A percentile compares a stretch with the other conserved stretches of the same genome.
Evolutionary conservation across 2,797 vertebrate species (phyloP).

Genomic region (Allobates femoralis): DNA sequence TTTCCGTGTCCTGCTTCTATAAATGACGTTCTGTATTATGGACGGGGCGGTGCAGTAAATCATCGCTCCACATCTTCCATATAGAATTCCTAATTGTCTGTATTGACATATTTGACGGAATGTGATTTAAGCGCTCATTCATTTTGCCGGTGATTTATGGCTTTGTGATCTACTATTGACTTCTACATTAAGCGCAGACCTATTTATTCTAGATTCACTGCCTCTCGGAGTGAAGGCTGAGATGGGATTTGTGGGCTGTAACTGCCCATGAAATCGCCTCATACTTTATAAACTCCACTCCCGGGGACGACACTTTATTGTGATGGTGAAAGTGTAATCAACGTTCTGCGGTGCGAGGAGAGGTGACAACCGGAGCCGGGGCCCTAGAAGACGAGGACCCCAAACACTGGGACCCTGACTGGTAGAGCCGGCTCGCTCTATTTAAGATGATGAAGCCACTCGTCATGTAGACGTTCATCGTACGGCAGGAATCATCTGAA

Average conservation of each 20-base stretch:
- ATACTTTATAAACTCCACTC: constrained; percentile 24
- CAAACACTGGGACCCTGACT: neutral
- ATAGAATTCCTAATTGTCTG: constrained; percentile 43
- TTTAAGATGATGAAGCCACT: too few relatives aligned
- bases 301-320: neutral
- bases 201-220: constrained; percentile 54
- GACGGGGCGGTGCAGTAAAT: neutral
- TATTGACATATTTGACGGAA: constrained; percentile 47
- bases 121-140: constrained; percentile 43
- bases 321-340: neutral
- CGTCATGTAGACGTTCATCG: too few relatives aligned
- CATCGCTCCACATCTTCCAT: neutral
- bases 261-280: constrained; percentile 34
- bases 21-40: neutral
- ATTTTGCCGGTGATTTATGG: constrained; percentile 41
- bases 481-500: too few relatives aligned
- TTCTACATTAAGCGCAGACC: constrained; percentile 41
- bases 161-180: constrained; percentile 47
- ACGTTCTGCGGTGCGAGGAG: neutral
- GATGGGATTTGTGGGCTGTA: constrained; percentile 39
- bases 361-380: neutral
- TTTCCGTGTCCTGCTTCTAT: neutral
- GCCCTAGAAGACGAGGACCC: neutral
- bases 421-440: neutral
- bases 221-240: constrained; percentile 19